These are phyloP conservation scores for Drosophila sp. DNA, from an alignment of 1,140 invertebrate genomes.

Conservation along the genomic window DNA sequence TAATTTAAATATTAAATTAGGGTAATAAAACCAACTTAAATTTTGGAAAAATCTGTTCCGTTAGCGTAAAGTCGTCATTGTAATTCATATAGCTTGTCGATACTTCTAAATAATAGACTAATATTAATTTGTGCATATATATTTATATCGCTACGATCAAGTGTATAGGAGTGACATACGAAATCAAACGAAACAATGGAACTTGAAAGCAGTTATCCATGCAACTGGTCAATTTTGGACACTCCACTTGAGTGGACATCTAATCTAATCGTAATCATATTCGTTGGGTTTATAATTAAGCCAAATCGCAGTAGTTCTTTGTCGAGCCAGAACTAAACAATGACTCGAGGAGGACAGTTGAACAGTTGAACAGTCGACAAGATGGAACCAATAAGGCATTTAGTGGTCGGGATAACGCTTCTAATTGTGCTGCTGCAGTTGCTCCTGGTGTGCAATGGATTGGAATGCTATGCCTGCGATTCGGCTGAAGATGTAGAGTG, in stretches of 20 bases:
- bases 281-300: background rate
- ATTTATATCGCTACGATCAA: background rate
- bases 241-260: constrained; percentile 7
- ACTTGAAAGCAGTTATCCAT: constrained; percentile 7
- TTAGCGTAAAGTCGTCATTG: no score
- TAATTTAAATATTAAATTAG: no score
- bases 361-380: background rate
- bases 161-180: background rate
- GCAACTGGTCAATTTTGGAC: constrained; percentile 17
- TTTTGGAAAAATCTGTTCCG: no score
- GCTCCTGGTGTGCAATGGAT: background rate
- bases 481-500: constrained; percentile 70
- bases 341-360: background rate
- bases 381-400: background rate
- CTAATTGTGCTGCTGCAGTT: background rate
- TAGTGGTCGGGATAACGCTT: background rate
- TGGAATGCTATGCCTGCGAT: constrained; percentile 78
- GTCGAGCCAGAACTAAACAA: background rate
- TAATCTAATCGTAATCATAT: constrained; percentile 27
- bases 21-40: no score
- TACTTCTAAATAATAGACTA: no score
- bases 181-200: constrained; percentile 12
- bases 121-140: no score
- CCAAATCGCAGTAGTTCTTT: constrained; percentile 17
- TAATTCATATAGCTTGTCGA: no score